Percentiles rank a stretch among this genome's conserved stretches.
phyloP scores from a whole-genome alignment of 1,140 invertebrate genomes.

The Sweltsa coloradensis region DNA sequence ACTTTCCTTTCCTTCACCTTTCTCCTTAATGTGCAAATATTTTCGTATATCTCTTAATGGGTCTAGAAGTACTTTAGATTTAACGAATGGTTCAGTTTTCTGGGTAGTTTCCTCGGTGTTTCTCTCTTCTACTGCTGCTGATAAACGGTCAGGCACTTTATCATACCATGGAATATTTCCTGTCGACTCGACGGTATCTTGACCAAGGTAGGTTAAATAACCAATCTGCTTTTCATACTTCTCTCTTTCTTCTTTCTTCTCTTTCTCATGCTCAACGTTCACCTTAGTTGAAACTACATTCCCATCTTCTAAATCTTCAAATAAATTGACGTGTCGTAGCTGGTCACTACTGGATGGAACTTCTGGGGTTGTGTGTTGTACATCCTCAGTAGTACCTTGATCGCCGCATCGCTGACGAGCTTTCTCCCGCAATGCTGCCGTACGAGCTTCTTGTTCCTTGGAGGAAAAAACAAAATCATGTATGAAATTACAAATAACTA shows the following conservation, averaged over 20 bases:
- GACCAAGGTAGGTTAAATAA: slow-evolving; percentile 88
- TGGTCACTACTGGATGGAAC: slow-evolving; percentile 6
- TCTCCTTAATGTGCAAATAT: slow-evolving; percentile 29
- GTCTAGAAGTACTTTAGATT: slow-evolving; percentile 52
- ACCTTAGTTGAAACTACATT: slow-evolving; percentile 40
- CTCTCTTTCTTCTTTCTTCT: slow-evolving; percentile 85
- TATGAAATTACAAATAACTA: background rate
- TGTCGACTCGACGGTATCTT: slow-evolving; percentile 77
- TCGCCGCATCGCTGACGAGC: slow-evolving; percentile 34
- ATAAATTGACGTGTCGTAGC: slow-evolving; percentile 74
- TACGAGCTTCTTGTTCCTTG: slow-evolving; percentile 76
- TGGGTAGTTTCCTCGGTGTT: slow-evolving; percentile 20
- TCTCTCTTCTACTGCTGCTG: no score
- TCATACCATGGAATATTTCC: slow-evolving; percentile 76
- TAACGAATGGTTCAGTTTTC: slow-evolving; percentile 42
- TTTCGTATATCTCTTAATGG: slow-evolving; percentile 59
- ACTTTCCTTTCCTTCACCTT: slow-evolving; percentile 27
- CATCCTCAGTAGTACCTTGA: slow-evolving; percentile 15
- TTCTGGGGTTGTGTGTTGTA: slow-evolving; percentile 1
- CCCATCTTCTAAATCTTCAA: slow-evolving; percentile 71
- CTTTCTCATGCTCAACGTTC: slow-evolving; percentile 83
- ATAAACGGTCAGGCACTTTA: slow-evolving; percentile 40
- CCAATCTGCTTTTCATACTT: slow-evolving; percentile 98
- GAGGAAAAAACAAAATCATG: slow-evolving; percentile 19
- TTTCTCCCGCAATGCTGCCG: slow-evolving; percentile 56